Base-by-base conservation (phyloP, 2,888 invertebrate species). In the Hypena proboscidalis region DNA sequence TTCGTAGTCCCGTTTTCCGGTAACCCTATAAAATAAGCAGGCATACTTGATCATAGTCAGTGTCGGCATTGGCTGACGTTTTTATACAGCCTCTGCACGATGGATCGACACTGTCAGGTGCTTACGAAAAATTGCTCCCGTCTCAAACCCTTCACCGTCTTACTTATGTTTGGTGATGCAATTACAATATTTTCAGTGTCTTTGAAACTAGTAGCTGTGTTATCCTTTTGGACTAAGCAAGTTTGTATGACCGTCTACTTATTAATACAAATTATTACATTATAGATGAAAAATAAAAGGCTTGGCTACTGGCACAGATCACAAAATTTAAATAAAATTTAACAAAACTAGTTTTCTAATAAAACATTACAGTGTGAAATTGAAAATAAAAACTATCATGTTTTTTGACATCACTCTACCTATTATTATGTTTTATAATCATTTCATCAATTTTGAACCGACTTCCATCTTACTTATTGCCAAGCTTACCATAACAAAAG, bases 1-100 rank as follows among this genome's bases (percentile, higher is more conserved):
- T 29, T 15, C 9, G 0, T 0, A 8, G 9, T 4, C 13, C 5
- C 10, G 3, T 21, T 14, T 6, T 4, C 21, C 7, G 60, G 35
- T 64, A 80, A 53, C 80, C 80, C 80, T 80, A 57, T n/a, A 32
- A 40, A 44, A 59, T 52, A 61, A 74, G 59, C 57, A 64, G 54
- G 63, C 54, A 64, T 70, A 77, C 77, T 85, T 83, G 80, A 83
- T 85, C 84, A 83, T 81, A 83, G 84, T 81, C 81, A 80, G 60
- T 60, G 73, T 58, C 65, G 74, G 73, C 74, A 70, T 67, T 63
- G 67, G 59, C 75, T 76, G 83, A 84, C 80, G 80, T 83, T 83
- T 83, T 83, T 83, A 80, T 80, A 76, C 74, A 71, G 67, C 63
- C 58, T 66, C 67, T 56, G 54, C 57, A 57, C 74, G 77, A 82